Base-by-base conservation (phyloP, 2,888 invertebrate species). In the Clistopyga incitator region DNA sequence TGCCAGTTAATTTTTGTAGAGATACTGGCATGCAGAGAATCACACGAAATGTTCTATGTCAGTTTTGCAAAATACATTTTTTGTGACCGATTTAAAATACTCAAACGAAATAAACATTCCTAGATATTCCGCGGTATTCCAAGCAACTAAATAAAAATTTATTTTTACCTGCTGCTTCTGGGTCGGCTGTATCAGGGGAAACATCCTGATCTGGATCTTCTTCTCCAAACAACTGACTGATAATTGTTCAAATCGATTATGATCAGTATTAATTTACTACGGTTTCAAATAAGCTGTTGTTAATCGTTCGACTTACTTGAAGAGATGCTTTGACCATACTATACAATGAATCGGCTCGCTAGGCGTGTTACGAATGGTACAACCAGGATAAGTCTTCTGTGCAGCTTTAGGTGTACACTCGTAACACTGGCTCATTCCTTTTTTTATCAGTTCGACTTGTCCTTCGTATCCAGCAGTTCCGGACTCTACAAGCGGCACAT, bases 331-430 rank as follows among this genome's bases (percentile, higher is more conserved):
- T 0, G 99, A 98, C 99, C 99, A 99, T 23, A 99, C 99, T 87
- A 99, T 98, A 93, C 99, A 99, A 94, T 99, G 99, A 88, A 99
- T 99, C 0, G 98, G 98, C 93, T 99, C 99, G 0, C 99, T 99
- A 0, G 99, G 99, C 0, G 99, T 99, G 92, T 99, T 99, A 56
- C 99, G 95, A 88, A 99, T 99, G 1, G 99, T 99, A 93, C 99
- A 99, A 0, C 99, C 99, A 0, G 99, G 99, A 94, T 96, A 99
- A 6, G 97, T 96, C 92, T 98, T 99, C 91, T 98, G 98, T 20
- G 97, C 95, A 8, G 97, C 96, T 93, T 98, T 98, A 0, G 98
- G 98, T 75, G 96, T 96, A 92, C 99, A 99, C 93, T 99, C 99
- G 90, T 99, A 99, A 93, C 99, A 99, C 90, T 98, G 98, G 1